phyloP scores from a whole-genome alignment of 2,888 invertebrate species.

The Acronicta psi region DNA sequence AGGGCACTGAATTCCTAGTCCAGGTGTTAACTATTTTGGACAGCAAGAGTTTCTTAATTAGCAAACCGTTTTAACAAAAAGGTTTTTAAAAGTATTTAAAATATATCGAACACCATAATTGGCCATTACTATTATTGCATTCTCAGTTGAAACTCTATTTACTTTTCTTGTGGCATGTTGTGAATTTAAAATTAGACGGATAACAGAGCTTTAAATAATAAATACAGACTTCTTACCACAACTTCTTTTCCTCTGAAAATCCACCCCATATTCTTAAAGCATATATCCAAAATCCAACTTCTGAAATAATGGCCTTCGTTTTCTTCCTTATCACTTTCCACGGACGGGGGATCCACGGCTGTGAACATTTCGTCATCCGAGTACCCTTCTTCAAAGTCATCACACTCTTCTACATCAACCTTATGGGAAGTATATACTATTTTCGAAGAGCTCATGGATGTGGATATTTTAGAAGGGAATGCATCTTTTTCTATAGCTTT shows the following conservation, averaged over 20 bases:
- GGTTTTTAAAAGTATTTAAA: no score
- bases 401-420: conserved; percentile 70
- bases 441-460: conserved; percentile 52
- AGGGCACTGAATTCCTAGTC: no score
- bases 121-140: no score
- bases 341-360: conserved; percentile 50
- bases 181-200: no score
- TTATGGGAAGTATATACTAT: conserved; percentile 54
- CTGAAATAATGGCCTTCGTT: conserved; percentile 72
- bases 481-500: conserved; percentile 86
- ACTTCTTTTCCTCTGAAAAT: conserved; percentile 71
- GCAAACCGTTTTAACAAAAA: no score
- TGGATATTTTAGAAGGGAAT: conserved; percentile 60
- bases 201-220: no score
- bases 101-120: no score
- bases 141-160: no score
- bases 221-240: no score
- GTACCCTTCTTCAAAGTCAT: conserved; percentile 84
- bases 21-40: no score
- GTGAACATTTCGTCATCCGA: conserved; percentile 82
- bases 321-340: conserved; percentile 62
- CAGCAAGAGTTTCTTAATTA: no score
- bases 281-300: conserved; percentile 90
- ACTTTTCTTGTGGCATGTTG: no score
- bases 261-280: conserved; percentile 89